Evolutionary conservation across 2,113 vertebrate genomes (phyloP).

Genomic region (Macroglossus sobrinus): DNA sequence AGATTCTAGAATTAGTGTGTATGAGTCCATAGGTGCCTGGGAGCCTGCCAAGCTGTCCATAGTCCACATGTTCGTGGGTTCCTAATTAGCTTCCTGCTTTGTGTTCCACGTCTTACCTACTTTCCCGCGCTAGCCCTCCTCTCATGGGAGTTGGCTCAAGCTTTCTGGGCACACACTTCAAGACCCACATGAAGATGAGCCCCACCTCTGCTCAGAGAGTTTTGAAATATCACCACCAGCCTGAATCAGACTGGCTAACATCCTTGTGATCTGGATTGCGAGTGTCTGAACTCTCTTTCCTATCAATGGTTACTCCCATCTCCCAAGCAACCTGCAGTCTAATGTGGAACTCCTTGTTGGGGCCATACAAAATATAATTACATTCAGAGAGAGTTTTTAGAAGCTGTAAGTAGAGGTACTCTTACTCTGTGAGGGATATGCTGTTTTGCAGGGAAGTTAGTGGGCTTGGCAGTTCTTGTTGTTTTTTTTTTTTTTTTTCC

Average conservation of each 20-base stretch:
- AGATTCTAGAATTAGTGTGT: background rate
- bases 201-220: background rate
- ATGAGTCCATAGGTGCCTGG: background rate
- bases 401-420: background rate
- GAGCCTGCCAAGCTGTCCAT: background rate
- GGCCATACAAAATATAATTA: conserved; percentile 39
- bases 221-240: background rate
- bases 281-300: background rate
- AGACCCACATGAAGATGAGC: background rate
- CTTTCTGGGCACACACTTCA: background rate
- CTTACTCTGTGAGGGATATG: conserved; percentile 3
- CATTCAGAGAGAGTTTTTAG: background rate
- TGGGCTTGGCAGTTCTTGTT: background rate
- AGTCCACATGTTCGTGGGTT: background rate
- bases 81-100: background rate
- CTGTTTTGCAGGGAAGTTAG: background rate
- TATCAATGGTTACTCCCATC: background rate
- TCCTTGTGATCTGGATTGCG: background rate
- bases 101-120: background rate
- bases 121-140: background rate
- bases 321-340: background rate
- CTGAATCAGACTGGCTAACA: background rate
- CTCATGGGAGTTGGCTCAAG: background rate
- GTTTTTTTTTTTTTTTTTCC: background rate
- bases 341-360: background rate